Evolutionary conservation across 2,797 vertebrate genomes (phyloP), one percentile per base, ranked within the genome.

Genomic region (Pseudomugil gertrudae): DNA sequence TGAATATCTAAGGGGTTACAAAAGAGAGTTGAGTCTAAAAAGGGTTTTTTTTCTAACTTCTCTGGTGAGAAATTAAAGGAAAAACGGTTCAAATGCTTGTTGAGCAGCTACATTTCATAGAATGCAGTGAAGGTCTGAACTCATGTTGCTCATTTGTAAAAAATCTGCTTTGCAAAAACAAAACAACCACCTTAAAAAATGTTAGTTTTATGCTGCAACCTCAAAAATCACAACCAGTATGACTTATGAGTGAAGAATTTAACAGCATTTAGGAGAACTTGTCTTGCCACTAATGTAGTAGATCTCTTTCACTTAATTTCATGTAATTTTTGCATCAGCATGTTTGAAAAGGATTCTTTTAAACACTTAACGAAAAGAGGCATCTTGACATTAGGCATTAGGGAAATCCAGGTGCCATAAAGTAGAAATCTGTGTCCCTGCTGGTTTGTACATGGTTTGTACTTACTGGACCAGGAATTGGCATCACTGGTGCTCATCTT

Each of bases 1-100:
- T 27, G 26, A 83, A 67, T 84, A 77, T 77, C 70, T 72, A n/a
- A 70, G 52, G 67, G 80, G 83, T 78, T 80, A 83, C 70, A 79
- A 73, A 74, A 21, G 69, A 62, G 29, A 8, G 17, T 58, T 63
- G 24, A 62, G 62, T 62, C 79, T 81, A 76, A 85, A 84, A 69
- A 74, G 84, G 74, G 78, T 33, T 23, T 64, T 50, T 68, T 48
- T 69, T 43, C 55, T 4, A 19, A 51, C 7, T 29, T n/a, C 26
- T 36, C 4, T 36, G 8, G 15, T 53, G 36, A 40, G 13, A 14
- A 11, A 36, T 29, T 24, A 2, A 26, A 24, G 5, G 4, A 15
- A 24, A 29, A 51, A 33, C 5, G 36, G 29, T 21, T 10, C 36
- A 55, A 23, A 7, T 13, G 23, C 24, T 51, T 51, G 23, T 51